Evolutionary conservation across 2,113 vertebrate species (phyloP).

Genomic region (Ailurus styani): DNA sequence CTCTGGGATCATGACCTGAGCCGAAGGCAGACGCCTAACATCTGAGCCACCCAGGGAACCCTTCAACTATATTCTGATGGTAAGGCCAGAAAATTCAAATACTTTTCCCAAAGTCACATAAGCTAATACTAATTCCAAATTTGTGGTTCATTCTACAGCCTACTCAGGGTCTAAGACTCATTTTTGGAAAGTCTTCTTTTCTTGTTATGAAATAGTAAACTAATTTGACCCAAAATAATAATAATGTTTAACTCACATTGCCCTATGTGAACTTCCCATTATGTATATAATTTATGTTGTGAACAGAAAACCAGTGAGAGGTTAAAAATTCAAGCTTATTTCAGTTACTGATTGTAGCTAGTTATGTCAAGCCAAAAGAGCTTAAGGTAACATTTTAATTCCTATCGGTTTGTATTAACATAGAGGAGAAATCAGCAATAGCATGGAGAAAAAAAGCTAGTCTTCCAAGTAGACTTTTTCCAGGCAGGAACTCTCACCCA

Average conservation of each 20-base stretch:
- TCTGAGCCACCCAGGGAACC: no score
- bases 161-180: background rate
- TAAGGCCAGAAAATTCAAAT: background rate
- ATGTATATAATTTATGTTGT: background rate
- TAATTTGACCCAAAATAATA: background rate
- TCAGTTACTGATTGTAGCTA: background rate
- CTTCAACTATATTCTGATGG: background rate
- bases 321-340: constrained; percentile 13
- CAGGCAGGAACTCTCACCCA: background rate
- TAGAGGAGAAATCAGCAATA: background rate
- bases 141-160: background rate
- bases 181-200: background rate
- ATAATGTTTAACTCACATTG: background rate
- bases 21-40: no score
- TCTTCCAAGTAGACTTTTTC: background rate
- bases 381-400: background rate
- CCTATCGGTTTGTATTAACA: background rate
- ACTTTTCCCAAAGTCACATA: background rate
- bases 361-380: background rate
- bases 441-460: background rate
- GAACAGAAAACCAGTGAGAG: background rate
- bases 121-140: background rate
- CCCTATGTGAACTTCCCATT: background rate
- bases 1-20: no score
- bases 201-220: background rate